Evolutionary conservation across 2,113 vertebrate genomes (phyloP), one percentile per base, ranked within the genome.

Genomic region (Galemys pyrenaicus): DNA sequence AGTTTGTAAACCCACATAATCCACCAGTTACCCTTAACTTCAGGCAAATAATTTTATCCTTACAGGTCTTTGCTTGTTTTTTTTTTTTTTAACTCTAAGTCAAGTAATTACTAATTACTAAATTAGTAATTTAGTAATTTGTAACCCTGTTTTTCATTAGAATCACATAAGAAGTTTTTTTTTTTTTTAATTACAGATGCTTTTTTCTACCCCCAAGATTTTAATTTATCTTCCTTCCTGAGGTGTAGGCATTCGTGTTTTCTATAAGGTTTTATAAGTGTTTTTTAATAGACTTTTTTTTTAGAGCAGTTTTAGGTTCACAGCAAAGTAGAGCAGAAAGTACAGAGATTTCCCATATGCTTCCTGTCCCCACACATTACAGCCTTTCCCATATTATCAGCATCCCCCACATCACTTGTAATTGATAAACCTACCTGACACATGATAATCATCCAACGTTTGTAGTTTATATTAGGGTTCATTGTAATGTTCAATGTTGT

Each of bases 251-350:
- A 77, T 68, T 89, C 24, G 26, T 19, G 9, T 64, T 80, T 75
- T 46, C 39, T 41, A 28, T 51, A 11, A 3, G 32, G 24, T 39
- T 79, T 65, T 75, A 12, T 9, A 17, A 68, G 4, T 1, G 65
- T 22, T 30, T 74, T 75, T 79, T 78, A 67, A 30, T 67, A 54
- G 37, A 49, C 32, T 91, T n/a, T 62, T 70, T 64, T 79, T 81
- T 94, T 92, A 46, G 37, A 77, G 71, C 44, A 77, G 9, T 87
- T 95, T 95, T 65, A 62, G 70, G 16, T 82, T 89, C 64, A 91
- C 8, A 68, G 56, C 13, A 78, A 84, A 92, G 82, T 4, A 73
- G 62, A 93, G 54, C 80, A 41, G 91, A 91, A 85, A 71, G 26
- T 79, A 51, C 30, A 74, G 39, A 85, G 73, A 81, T 86, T 78